Evolutionary conservation across 2,888 invertebrate species (phyloP).

Genomic region (Harpalus rubripes): DNA sequence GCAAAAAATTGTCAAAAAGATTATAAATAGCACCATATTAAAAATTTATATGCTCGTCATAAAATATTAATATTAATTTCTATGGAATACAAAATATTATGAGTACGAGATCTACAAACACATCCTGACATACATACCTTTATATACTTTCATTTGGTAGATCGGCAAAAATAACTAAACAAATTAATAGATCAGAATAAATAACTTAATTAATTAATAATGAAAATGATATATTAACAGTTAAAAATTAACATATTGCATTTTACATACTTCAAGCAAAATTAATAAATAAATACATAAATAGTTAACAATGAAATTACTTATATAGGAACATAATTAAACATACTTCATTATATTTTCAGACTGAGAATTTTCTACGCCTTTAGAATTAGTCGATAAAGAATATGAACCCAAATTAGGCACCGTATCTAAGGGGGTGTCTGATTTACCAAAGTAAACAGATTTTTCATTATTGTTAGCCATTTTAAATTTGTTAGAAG

Average conservation of each 20-base stretch:
- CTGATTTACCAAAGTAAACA: constrained; percentile 28
- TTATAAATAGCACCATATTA: too few species aligned
- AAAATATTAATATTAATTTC: too few species aligned
- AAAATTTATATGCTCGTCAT: too few species aligned
- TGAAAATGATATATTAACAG: background rate
- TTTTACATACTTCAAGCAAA: background rate
- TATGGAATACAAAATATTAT: too few species aligned
- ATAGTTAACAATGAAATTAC: constrained; percentile 29
- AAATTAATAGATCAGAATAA: too few species aligned
- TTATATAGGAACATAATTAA: constrained; percentile 7
- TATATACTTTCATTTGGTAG: too few species aligned
- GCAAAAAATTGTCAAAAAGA: too few species aligned
- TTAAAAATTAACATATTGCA: background rate
- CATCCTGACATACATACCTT: too few species aligned
- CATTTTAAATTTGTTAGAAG: constrained; percentile 24
- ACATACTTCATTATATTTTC: constrained; percentile 1
- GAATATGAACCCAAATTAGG: constrained; percentile 20
- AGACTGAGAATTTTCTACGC: background rate
- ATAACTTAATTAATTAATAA: background rate
- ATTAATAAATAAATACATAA: constrained; percentile 46
- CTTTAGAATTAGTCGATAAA: background rate
- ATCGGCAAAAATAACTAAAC: too few species aligned
- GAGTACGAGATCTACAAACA: too few species aligned
- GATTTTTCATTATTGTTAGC: constrained; percentile 14
- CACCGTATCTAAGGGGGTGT: background rate